These are phyloP conservation scores for Phocoena sinus DNA, from an alignment of 2,113 vertebrate species.

Conservation along the genomic window DNA sequence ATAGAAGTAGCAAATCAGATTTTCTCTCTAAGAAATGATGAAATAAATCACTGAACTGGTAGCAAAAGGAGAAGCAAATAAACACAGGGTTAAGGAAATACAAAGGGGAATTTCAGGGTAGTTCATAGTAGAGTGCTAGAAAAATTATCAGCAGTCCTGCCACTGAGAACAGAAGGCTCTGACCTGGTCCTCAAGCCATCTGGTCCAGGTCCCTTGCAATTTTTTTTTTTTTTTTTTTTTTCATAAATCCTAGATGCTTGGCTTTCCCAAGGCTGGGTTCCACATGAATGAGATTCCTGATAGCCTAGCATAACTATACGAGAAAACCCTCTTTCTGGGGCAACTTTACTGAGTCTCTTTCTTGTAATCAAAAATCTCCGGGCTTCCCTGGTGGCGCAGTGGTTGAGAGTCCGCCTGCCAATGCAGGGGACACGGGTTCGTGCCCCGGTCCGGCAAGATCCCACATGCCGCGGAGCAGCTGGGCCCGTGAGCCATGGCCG, in stretches of 20 bases:
- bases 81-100: not conserved
- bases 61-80: not conserved
- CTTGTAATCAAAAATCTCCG: not conserved
- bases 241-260: not conserved
- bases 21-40: not conserved
- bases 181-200: not conserved
- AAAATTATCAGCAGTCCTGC: not conserved
- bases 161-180: not conserved
- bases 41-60: not conserved
- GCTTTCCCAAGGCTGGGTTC: not conserved
- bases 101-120: not conserved
- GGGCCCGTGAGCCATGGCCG: too few relatives aligned
- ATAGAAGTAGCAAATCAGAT: not conserved
- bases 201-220: not conserved
- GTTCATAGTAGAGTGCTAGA: not conserved
- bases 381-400: too few relatives aligned
- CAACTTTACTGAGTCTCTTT: not conserved
- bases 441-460: too few relatives aligned
- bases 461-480: too few relatives aligned
- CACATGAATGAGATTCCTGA: not conserved
- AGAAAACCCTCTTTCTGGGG: not conserved
- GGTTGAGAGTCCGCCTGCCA: too few relatives aligned
- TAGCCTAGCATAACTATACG: not conserved
- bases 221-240: not conserved
- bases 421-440: too few relatives aligned